phyloP scores from a whole-genome alignment of 1,140 invertebrate genomes.

The Drosophila willistoni region DNA sequence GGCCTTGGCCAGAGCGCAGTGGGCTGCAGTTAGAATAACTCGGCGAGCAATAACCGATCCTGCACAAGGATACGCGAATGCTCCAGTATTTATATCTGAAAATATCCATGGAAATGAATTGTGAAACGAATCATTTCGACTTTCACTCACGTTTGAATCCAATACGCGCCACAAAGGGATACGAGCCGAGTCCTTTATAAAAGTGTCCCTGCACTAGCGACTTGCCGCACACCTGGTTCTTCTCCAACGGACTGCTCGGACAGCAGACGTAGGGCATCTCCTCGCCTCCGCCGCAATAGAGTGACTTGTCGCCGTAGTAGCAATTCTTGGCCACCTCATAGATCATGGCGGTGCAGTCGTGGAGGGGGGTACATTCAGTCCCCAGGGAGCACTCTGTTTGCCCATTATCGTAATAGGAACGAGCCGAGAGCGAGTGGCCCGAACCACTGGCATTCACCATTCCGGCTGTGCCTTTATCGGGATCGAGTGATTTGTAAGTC shows the following conservation, averaged over 20 bases:
- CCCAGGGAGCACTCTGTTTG: conserved; percentile 65
- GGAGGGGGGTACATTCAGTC: conserved; percentile 77
- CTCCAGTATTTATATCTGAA: conserved; percentile 85
- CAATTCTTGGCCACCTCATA: conserved; percentile 80
- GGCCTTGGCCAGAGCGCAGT: conserved; percentile 88
- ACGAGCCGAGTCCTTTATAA: conserved; percentile 87
- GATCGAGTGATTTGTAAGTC: conserved; percentile 17
- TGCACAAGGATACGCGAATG: conserved; percentile 87
- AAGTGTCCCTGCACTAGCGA: conserved; percentile 86
- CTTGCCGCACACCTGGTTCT: conserved; percentile 85
- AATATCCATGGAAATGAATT: conserved; percentile 9
- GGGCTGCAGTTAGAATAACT: conserved; percentile 87
- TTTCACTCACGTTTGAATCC: conserved; percentile 86
- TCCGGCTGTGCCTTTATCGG: conserved; percentile 7
- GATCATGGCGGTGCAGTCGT: conserved; percentile 77
- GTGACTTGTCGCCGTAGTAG: conserved; percentile 80
- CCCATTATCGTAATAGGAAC: conserved; percentile 54
- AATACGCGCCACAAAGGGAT: conserved; percentile 87
- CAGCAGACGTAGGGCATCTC: conserved; percentile 82
- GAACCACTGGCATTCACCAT: conserved; percentile 27
- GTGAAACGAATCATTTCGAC: too few relatives aligned
- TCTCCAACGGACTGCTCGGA: conserved; percentile 78
- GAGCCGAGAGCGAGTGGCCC: conserved; percentile 54
- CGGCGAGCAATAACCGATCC: conserved; percentile 87
- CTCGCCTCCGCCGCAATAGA: conserved; percentile 75